phyloP scores from a whole-genome alignment of 2,797 vertebrate genomes.

The Phoeniculus purpureus region DNA sequence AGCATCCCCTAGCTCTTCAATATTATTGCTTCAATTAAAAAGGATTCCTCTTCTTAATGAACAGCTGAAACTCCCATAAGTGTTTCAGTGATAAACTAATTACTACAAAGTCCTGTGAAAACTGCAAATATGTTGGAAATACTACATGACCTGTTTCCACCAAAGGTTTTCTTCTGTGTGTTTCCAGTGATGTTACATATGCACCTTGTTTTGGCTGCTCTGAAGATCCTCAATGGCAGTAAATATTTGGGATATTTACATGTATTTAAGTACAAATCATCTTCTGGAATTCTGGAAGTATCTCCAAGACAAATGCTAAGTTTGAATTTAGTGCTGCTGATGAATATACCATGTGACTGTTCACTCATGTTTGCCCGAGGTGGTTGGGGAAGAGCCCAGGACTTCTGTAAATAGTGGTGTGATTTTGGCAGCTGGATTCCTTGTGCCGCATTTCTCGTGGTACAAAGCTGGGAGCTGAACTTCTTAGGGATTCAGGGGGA shows the following conservation, averaged over 20 bases:
- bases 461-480: neutral
- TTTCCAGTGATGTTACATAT: neutral
- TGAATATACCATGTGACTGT: rapidly evolving
- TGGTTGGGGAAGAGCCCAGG: neutral
- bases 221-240: neutral
- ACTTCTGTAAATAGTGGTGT: rapidly evolving
- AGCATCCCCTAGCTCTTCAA: neutral
- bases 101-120: neutral
- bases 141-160: neutral
- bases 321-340: neutral
- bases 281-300: no score
- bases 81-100: neutral
- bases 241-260: neutral
- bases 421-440: rapidly evolving
- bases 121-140: neutral
- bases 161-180: neutral
- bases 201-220: neutral
- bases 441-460: rapidly evolving
- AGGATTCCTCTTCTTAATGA: neutral
- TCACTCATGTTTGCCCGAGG: rapidly evolving
- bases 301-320: no score
- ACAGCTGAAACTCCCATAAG: neutral
- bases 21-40: neutral
- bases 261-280: neutral
- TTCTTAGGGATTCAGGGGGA: neutral